phyloP scores from a whole-genome alignment of 1,140 invertebrate genomes.

The Mamestra configurata region DNA sequence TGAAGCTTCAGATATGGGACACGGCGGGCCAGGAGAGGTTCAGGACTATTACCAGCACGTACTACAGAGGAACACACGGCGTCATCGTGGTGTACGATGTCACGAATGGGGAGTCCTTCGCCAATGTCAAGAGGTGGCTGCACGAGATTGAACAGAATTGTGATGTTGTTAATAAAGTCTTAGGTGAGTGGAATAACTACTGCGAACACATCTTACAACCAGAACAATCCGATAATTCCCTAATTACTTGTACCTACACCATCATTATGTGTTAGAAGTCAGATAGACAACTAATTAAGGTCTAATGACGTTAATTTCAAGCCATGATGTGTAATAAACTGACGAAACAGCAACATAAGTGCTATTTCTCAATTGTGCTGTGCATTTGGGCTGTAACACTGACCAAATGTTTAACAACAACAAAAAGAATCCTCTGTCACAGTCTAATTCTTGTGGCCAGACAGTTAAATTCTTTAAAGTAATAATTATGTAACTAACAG shows the following conservation, averaged over 20 bases:
- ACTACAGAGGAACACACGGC: constrained; percentile 99
- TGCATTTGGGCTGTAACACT: constrained; percentile 4
- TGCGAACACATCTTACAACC: background rate
- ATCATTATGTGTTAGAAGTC: background rate
- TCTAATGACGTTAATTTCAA: constrained; percentile 26
- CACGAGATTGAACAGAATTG: constrained; percentile 99
- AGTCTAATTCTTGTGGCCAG: constrained; percentile 38
- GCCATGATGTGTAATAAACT: background rate
- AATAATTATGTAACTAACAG: constrained; percentile 47
- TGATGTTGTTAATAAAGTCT: constrained; percentile 99
- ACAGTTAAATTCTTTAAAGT: constrained; percentile 41
- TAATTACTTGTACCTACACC: background rate
- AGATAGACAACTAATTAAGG: constrained; percentile 1
- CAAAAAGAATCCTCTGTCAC: constrained; percentile 42
- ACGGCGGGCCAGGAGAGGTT: constrained; percentile 98
- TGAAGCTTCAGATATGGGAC: constrained; percentile 99
- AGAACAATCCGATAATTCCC: background rate
- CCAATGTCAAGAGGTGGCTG: constrained; percentile 99
- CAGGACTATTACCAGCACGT: constrained; percentile 98
- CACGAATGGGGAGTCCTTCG: constrained; percentile 99
- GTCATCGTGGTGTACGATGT: constrained; percentile 99
- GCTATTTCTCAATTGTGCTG: background rate
- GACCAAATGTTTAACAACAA: constrained; percentile 40
- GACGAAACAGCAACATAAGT: constrained; percentile 10
- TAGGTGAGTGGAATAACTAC: constrained; percentile 91